Evolutionary conservation across 2,888 invertebrate species (phyloP).

Genomic region (Tachina grossa): DNA sequence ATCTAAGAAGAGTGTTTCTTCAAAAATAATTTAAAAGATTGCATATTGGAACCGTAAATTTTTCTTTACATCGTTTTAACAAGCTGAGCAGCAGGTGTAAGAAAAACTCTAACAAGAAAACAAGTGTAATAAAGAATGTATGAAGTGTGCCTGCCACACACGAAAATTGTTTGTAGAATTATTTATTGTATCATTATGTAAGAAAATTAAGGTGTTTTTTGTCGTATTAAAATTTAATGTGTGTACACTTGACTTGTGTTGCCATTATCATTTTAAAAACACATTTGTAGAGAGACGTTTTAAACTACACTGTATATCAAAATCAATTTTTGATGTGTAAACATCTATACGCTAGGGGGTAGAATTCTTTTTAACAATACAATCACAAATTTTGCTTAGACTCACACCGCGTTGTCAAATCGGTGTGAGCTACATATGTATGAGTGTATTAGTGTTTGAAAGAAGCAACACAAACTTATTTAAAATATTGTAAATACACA

Average conservation of each 20-base stretch:
- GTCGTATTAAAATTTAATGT: slow-evolving; percentile 9
- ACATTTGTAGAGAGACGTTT: not conserved
- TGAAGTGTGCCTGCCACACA: slow-evolving; percentile 61
- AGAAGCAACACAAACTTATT: too few relatives aligned
- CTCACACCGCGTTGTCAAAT: too few relatives aligned
- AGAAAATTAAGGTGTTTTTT: slow-evolving; percentile 6
- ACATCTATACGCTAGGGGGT: too few relatives aligned
- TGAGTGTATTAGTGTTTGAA: too few relatives aligned
- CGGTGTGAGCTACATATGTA: too few relatives aligned
- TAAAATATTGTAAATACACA: too few relatives aligned
- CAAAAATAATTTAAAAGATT: slow-evolving; percentile 48
- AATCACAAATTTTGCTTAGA: too few relatives aligned
- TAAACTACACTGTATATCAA: not conserved
- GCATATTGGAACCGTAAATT: slow-evolving; percentile 57
- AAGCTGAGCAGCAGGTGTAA: slow-evolving; percentile 51
- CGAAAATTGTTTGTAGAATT: slow-evolving; percentile 36
- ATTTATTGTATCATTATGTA: slow-evolving; percentile 29
- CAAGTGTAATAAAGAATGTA: slow-evolving; percentile 51
- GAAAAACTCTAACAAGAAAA: not conserved
- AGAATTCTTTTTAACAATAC: too few relatives aligned
- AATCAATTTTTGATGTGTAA: too few relatives aligned
- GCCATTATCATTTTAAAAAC: not conserved
- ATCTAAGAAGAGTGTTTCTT: slow-evolving; percentile 12
- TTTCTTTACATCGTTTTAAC: slow-evolving; percentile 43
- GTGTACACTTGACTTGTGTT: not conserved